These are phyloP conservation scores for Pipistrellus pygmaeus DNA, from an alignment of 2,797 vertebrate species.

Conservation along the genomic window DNA sequence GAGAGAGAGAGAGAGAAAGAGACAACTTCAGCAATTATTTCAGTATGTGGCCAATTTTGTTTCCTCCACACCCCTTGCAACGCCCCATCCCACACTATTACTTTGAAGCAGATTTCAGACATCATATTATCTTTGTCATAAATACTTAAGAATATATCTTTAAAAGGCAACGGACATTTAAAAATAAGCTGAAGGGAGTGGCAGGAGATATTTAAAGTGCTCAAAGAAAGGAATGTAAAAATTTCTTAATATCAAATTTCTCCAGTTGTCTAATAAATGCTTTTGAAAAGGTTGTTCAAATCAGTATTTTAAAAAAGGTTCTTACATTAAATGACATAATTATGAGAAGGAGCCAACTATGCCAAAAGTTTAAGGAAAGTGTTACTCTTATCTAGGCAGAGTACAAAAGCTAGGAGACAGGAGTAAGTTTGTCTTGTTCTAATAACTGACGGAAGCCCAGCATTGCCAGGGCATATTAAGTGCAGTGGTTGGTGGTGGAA, in stretches of 20 bases:
- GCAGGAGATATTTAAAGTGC: neutral
- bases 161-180: neutral
- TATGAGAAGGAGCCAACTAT: neutral
- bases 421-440: neutral
- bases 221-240: neutral
- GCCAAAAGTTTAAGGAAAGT: neutral
- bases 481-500: neutral
- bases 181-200: neutral
- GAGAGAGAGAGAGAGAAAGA: no score
- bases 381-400: neutral
- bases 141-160: conserved; percentile 4
- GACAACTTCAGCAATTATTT: neutral
- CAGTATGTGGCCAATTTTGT: conserved; percentile 21
- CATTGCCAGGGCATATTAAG: neutral
- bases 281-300: conserved; percentile 12
- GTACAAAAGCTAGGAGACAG: neutral
- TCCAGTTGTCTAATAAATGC: neutral
- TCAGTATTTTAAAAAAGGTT: neutral
- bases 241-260: conserved; percentile 37
- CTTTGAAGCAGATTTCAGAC: neutral
- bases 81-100: neutral
- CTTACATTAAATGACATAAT: neutral
- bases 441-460: neutral
- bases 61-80: neutral
- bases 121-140: conserved; percentile 22